Conservation (phyloP, 1,140 invertebrate species). For the Pentalonia nigronervosa region DNA sequence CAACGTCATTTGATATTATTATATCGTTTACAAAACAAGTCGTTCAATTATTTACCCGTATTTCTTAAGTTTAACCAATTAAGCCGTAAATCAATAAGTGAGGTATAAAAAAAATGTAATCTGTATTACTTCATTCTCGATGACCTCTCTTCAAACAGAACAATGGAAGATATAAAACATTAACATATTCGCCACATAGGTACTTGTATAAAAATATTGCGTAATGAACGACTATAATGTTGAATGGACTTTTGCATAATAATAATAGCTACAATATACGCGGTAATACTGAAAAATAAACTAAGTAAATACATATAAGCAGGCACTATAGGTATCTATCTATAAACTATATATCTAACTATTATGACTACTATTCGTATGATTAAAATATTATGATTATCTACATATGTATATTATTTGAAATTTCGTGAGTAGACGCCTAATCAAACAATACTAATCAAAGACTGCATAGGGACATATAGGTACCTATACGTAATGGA, state of each 20-base stretch:
- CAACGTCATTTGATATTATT: not conserved
- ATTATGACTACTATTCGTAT: not conserved
- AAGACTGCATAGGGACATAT: too few species aligned
- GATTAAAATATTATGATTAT: not conserved
- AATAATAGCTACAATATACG: not conserved
- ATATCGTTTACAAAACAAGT: slow-evolving; percentile 3
- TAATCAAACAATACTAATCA: not conserved
- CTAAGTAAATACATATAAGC: not conserved
- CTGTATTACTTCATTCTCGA: slow-evolving; percentile 17
- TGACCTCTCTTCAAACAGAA: slow-evolving; percentile 24
- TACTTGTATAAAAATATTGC: not conserved
- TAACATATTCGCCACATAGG: not conserved
- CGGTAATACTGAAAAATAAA: not conserved
- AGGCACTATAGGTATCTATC: too few species aligned
- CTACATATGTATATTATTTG: not conserved
- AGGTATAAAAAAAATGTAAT: not conserved
- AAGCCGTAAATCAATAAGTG: slow-evolving; percentile 5
- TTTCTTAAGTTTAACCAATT: not conserved
- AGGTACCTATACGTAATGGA: not conserved
- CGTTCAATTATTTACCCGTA: slow-evolving; percentile 9
- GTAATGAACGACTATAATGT: not conserved
- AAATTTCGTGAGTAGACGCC: not conserved
- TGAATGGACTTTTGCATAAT: not conserved
- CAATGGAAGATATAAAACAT: slow-evolving; percentile 14
- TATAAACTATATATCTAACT: not conserved